phyloP scores from a whole-genome alignment of 2,797 vertebrate species.

The Miopithecus talapoin region DNA sequence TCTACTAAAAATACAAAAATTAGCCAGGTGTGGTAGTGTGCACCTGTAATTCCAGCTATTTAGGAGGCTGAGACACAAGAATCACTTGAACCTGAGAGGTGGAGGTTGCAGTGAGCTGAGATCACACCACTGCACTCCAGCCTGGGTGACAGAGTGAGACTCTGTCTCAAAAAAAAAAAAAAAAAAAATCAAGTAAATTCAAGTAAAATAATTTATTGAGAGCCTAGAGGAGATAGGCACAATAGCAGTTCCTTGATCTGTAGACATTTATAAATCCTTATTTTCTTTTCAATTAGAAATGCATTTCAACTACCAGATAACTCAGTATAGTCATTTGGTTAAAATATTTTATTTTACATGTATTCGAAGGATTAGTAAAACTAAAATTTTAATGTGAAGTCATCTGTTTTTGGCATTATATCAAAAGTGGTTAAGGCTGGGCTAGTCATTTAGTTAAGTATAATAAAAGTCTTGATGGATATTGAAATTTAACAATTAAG shows the following conservation, averaged over 20 bases:
- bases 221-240: not conserved
- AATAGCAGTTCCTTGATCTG: not conserved
- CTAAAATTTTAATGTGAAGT: conserved; percentile 12
- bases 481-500: conserved; percentile 24
- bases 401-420: conserved; percentile 5
- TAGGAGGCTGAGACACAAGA: not conserved
- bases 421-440: conserved; percentile 21
- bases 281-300: conserved; percentile 37
- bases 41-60: not conserved
- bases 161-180: too few relatives aligned
- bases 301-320: conserved; percentile 24
- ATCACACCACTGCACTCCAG: not conserved
- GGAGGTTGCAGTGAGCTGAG: not conserved
- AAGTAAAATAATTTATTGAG: not conserved
- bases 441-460: conserved; percentile 10
- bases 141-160: not conserved
- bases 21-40: not conserved
- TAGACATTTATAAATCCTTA: not conserved
- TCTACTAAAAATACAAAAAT: not conserved
- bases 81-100: not conserved
- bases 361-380: conserved; percentile 24
- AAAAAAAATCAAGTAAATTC: not conserved
- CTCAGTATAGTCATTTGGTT: conserved; percentile 36
- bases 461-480: conserved; percentile 47
- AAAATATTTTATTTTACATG: conserved; percentile 25